These are phyloP conservation scores for Smittia sp. DNA, from an alignment of 2,888 invertebrate species.

Conservation along the genomic window DNA sequence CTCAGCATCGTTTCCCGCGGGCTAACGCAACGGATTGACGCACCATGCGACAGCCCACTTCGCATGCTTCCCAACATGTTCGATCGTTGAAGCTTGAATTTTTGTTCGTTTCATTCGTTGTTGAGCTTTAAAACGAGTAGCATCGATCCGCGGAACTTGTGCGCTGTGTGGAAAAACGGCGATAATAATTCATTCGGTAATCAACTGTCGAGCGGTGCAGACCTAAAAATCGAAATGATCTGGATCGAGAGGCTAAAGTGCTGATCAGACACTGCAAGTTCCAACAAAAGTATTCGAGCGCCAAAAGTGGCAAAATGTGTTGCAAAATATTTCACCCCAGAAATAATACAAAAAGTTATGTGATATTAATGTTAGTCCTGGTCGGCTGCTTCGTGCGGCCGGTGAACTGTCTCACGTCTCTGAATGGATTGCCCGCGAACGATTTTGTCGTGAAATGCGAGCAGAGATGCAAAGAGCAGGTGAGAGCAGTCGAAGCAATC, in stretches of 20 bases:
- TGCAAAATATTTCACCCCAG: constrained; percentile 24
- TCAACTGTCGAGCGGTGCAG: background rate
- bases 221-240: constrained; percentile 17
- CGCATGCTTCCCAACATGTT: background rate
- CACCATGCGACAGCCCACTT: too few relatives aligned
- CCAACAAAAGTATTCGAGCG: background rate
- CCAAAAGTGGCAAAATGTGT: constrained; percentile 28
- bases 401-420: background rate
- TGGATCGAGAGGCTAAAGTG: constrained; percentile 3
- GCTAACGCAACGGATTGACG: too few relatives aligned
- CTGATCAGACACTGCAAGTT: constrained; percentile 3
- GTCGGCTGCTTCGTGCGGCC: background rate
- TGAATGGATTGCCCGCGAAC: background rate
- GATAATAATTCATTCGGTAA: background rate
- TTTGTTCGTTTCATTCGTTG: background rate
- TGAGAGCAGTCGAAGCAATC: background rate
- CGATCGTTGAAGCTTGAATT: background rate
- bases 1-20: too few relatives aligned
- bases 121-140: background rate
- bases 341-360: constrained; percentile 18
- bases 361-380: constrained; percentile 30
- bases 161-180: background rate
- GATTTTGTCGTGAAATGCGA: constrained; percentile 34
- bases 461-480: constrained; percentile 34
- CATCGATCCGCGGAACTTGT: background rate